Evolutionary conservation across 2,888 invertebrate genomes (phyloP).

Genomic region (Psylliodes chrysocephalus): DNA sequence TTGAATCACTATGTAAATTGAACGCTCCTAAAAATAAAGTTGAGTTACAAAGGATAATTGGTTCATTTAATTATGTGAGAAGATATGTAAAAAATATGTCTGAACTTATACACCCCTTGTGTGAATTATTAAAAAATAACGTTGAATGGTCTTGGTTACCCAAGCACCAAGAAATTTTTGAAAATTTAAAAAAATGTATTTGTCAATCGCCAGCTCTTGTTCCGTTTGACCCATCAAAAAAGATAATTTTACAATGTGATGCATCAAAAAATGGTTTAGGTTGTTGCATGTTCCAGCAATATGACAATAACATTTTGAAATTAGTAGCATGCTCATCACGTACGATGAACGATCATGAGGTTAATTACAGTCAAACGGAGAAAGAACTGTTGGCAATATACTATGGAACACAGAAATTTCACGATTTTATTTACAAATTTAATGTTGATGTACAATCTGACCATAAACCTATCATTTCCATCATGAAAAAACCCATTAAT

Average conservation of each 20-base stretch:
- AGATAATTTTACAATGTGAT: background rate
- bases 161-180: background rate
- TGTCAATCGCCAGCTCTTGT: slow-evolving; percentile 7
- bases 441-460: background rate
- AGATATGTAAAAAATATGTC: background rate
- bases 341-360: background rate
- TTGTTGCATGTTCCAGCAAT: slow-evolving; percentile 4
- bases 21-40: background rate
- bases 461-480: too few relatives aligned
- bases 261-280: slow-evolving; percentile 10
- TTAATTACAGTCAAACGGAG: background rate
- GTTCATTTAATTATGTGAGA: background rate
- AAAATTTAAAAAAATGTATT: slow-evolving; percentile 9
- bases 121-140: slow-evolving; percentile 14
- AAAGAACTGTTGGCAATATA: too few relatives aligned
- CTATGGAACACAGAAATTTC: background rate
- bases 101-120: slow-evolving; percentile 10
- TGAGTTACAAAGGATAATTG: background rate
- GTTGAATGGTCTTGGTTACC: slow-evolving; percentile 13
- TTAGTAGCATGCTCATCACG: slow-evolving; percentile 1
- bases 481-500: background rate
- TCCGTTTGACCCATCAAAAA: background rate
- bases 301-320: background rate
- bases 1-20: background rate
- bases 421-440: background rate